Base-by-base conservation (phyloP, 2,113 vertebrate species). In the Phaetusa simplex region DNA sequence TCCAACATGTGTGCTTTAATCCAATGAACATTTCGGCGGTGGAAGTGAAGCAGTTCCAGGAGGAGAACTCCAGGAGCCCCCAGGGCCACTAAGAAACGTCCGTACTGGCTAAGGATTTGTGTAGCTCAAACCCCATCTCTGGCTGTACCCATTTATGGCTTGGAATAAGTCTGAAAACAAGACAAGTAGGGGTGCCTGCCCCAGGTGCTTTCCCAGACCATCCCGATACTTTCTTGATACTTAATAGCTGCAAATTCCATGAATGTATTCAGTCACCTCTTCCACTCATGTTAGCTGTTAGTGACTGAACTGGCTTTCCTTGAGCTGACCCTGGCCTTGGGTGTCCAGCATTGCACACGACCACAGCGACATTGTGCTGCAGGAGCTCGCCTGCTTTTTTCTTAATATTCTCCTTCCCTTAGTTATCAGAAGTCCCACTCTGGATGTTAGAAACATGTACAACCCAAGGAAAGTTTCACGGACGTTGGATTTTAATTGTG, bases 121-220 rank as follows among this genome's bases (percentile, higher is more conserved):
- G 65, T 64, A 86, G 72, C 45, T 13, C 36, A 73, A 56, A 83
- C 1, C 3, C 62, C 38, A 36, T 32, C 65, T 78, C 86, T 53
- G 42, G 11, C 29, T 61, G 69, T 93, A 30, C 61, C 91, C 84
- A 72, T 79, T 91, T 91, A 95, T 85, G 86, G 89, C 56, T 94
- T 16, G 56, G 84, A 93, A 26, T 79, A 95, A 89, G 34, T 43
- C 47, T 93, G 93, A 96, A 85, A 95, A 61, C n/a, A 85, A 87
- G 65, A 82, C 59, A 74, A 64, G 18, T 67, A 36, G 19, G 36
- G 38, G 18, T 95, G 62, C 17, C 70, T 86, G 42, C 32, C 90
- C 79, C 76, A 73, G 80, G 83, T 93, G 78, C 69, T 97, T 95
- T 96, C 94, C 83, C 88, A 94, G 47, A 78, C 8, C 43, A 45